These are phyloP conservation scores for Galerucella nymphaeae DNA, from an alignment of 2,888 invertebrate species.

Conservation along the genomic window DNA sequence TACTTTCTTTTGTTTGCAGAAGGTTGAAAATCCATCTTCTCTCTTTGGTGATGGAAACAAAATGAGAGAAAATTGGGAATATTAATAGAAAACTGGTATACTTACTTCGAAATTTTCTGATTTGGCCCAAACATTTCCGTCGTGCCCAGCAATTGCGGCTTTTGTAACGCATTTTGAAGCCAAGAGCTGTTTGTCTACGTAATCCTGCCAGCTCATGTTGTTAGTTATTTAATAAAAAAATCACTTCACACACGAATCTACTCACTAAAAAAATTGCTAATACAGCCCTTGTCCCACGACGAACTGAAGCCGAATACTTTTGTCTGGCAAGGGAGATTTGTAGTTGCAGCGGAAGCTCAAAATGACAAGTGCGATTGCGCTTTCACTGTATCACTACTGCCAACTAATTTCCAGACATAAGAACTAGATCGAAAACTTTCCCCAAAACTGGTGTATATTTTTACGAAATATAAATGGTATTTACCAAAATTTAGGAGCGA, in stretches of 20 bases:
- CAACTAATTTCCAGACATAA: slow-evolving; percentile 35
- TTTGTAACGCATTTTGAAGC: slow-evolving; percentile 94
- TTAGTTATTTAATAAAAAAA: slow-evolving; percentile 54
- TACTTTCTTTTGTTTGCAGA: slow-evolving; percentile 47
- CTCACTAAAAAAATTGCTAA: slow-evolving; percentile 55
- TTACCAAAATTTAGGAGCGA: no score
- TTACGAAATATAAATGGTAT: background rate
- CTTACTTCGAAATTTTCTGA: slow-evolving; percentile 94
- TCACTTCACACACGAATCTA: slow-evolving; percentile 62
- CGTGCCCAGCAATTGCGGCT: slow-evolving; percentile 95
- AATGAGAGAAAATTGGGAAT: background rate
- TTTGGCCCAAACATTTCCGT: slow-evolving; percentile 95
- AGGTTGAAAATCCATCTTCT: slow-evolving; percentile 14
- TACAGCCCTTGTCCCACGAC: slow-evolving; percentile 58
- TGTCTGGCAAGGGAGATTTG: slow-evolving; percentile 52
- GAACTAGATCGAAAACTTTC: background rate
- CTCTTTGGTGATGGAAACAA: background rate
- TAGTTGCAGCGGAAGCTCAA: slow-evolving; percentile 56
- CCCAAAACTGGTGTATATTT: background rate
- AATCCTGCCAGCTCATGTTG: slow-evolving; percentile 98
- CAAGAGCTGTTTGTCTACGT: slow-evolving; percentile 96
- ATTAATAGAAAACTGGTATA: slow-evolving; percentile 57
- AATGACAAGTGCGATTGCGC: slow-evolving; percentile 57
- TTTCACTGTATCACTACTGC: slow-evolving; percentile 22
- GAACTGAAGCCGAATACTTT: slow-evolving; percentile 58